Evolutionary conservation across 2,888 invertebrate species (phyloP), one percentile per base, ranked within the genome.

Genomic region (Oligia latruncula): DNA sequence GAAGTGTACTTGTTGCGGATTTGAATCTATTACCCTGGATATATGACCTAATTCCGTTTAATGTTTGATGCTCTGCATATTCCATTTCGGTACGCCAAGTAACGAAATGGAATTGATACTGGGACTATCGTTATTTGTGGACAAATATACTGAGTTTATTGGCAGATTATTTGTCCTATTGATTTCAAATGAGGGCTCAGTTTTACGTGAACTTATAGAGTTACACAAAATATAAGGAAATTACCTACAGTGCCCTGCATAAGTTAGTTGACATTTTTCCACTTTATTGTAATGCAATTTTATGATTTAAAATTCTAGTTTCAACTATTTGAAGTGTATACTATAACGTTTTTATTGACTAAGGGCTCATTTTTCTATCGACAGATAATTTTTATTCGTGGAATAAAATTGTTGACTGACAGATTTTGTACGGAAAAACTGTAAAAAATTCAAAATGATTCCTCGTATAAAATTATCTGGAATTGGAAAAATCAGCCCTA

Each of bases 11-110:
- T 87, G 86, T 83, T 85, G 75, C 81, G 87, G 83, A 87, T 86
- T 85, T 84, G 87, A 87, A 91, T 90, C 88, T 89, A 92, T 91
- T 88, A 89, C 84, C 77, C 73, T 82, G 81, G 58, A 87, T 89
- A 89, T 87, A 89, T 90, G 90, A 84, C 87, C 89, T 84, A 85
- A 87, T 89, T 90, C 66, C 23, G 71, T 73, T 86, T 78, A 82
- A 89, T 86, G 72, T 85, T 77, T 49, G 62, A 43, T 72, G 76
- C 71, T 88, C 71, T 85, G 82, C 75, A 85, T 85, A 84, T 87
- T 87, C 87, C 71, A 49, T 82, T 86, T 71, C 40, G 82, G 65
- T 58, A 82, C 58, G 58, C 60, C 23, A 75, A 49, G 77, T 74
- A 62, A 77, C 64, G 40, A n/a, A 74, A 75, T 81, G 72, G 81